Percentiles rank a stretch among this genome's conserved stretches.
Evolutionary conservation across 2,113 vertebrate genomes (phyloP).

Genomic region (Rhinogobius similis): DNA sequence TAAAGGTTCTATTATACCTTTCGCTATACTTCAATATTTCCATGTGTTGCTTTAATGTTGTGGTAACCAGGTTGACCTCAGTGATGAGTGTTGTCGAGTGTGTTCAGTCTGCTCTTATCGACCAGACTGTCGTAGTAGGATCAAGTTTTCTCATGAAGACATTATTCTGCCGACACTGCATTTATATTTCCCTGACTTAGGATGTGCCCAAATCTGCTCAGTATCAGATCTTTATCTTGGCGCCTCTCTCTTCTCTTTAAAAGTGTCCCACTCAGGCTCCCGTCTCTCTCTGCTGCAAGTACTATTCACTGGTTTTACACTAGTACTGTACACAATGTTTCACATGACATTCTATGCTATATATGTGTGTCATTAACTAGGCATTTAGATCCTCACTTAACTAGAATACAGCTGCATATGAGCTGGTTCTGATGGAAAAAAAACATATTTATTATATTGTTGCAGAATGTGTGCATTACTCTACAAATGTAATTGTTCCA

Average conservation of each 20-base stretch:
- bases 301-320: background rate
- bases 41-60: background rate
- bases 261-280: constrained; percentile 29
- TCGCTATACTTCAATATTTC: background rate
- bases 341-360: background rate
- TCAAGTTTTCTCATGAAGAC: constrained; percentile 55
- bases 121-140: constrained; percentile 14
- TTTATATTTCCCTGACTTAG: constrained; percentile 46
- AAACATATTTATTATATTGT: too few species aligned
- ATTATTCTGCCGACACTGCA: constrained; percentile 63
- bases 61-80: constrained; percentile 3
- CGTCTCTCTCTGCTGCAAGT: background rate
- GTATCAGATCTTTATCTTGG: constrained; percentile 64
- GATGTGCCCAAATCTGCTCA: constrained; percentile 59
- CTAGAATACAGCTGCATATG: too few species aligned
- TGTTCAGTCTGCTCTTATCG: background rate
- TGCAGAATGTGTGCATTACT: too few species aligned
- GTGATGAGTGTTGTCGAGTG: constrained; percentile 16
- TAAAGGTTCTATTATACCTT: too few species aligned
- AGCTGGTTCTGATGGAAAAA: too few species aligned
- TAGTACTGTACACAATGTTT: background rate
- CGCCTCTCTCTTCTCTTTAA: constrained; percentile 61
- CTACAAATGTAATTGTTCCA: too few species aligned
- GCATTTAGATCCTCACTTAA: background rate
- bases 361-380: background rate